Evolutionary conservation across 2,797 vertebrate species (phyloP), one percentile per base, ranked within the genome.

Genomic region (Nannoperca obscura): DNA sequence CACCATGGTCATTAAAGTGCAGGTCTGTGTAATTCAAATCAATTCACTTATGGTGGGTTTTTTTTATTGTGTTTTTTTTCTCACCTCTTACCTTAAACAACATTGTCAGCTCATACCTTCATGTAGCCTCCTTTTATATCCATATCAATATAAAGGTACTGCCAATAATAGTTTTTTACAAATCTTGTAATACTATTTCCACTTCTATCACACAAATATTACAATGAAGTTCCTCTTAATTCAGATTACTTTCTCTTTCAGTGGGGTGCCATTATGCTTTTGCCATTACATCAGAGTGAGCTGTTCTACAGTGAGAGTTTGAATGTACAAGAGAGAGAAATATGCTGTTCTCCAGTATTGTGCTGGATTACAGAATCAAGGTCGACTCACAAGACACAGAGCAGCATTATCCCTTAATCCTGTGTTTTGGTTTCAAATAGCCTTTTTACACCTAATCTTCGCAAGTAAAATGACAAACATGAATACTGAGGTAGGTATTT

Each of bases 331-430:
- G 86, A 89, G 86, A 86, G 83, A 88, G 88, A 92, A 92, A 92
- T 92, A 81, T 88, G 89, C 93, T 90, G 91, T 93, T 93, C 90
- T 92, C 87, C 86, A 91, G 88, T 91, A 94, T 94, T 94, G 93
- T 94, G 88, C 92, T 94, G 93, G 93, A 95, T 95, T 94, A 94
- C 92, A 85, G 91, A 93, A 94, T 95, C 91, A 95, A 94, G 93
- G 94, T 95, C 89, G 91, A 92, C 93, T 92, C 92, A 94, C 92
- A 93, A 94, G 92, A 95, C 91, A 93, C 90, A 93, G 92, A 94
- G 90, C 90, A 91, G 92, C 90, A 94, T 95, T 95, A 95, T 95
- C 94, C 94, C 88, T 94, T 95, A 95, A 95, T 94, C 94, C 92
- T 91, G 85, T 95, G 93, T 95, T 95, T 94, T 94, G 94, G 92